Conservation (phyloP, 2,797 vertebrate genomes). For the Petrocephalus sullivani region DNA sequence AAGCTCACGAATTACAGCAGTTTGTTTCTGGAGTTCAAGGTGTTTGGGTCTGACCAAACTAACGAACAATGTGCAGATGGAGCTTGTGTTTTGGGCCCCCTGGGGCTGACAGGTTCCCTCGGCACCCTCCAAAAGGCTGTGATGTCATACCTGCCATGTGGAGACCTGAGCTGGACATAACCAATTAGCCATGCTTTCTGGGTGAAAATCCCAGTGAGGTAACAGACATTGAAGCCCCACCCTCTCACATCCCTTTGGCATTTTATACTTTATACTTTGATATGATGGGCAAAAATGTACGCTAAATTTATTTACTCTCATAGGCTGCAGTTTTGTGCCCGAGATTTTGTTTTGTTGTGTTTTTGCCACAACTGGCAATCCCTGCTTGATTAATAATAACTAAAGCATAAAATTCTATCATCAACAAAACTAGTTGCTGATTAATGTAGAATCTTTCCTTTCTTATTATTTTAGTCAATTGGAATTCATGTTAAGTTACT, state of each 20-base stretch:
- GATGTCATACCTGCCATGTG: slow-evolving; percentile 47
- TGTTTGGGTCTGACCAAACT: neutral
- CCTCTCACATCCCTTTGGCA: neutral
- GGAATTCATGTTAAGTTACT: slow-evolving; percentile 3
- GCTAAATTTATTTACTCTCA: neutral
- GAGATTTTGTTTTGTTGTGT: neutral
- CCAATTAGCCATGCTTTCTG: slow-evolving; percentile 49
- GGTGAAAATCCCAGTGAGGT: slow-evolving; percentile 37
- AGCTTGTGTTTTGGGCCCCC: neutral
- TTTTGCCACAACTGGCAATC: neutral
- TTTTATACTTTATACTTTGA: neutral
- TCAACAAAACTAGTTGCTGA: neutral
- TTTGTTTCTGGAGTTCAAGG: neutral
- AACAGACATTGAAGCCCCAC: neutral
- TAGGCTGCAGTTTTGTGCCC: neutral
- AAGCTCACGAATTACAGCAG: neutral
- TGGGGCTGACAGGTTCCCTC: neutral
- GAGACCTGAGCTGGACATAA: slow-evolving; percentile 38
- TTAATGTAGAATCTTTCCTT: neutral
- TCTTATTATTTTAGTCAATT: neutral
- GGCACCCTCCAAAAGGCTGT: slow-evolving; percentile 14
- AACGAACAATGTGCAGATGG: neutral
- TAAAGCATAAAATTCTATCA: neutral
- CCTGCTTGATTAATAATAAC: neutral
- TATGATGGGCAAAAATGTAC: neutral